phyloP scores from a whole-genome alignment of 2,888 invertebrate species.

The Suillia variegata region DNA sequence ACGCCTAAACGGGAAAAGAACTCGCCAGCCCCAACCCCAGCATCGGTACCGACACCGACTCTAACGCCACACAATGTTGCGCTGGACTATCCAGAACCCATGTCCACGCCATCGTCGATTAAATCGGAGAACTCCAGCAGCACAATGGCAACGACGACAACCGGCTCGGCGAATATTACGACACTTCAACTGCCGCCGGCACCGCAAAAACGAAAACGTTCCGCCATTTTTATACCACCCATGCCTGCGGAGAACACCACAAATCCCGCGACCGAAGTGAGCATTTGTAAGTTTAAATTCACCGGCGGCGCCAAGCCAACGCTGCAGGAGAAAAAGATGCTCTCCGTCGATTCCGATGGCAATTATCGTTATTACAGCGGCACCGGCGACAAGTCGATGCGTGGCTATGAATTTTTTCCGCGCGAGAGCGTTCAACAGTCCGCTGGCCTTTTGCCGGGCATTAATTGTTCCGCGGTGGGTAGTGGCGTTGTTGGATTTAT shows the following conservation, averaged over 20 bases:
- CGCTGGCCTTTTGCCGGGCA: conserved; percentile 63
- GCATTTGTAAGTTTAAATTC: conserved; percentile 92
- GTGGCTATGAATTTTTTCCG: conserved; percentile 78
- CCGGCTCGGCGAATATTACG: conserved; percentile 38
- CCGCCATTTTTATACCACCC: conserved; percentile 84
- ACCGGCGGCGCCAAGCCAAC: conserved; percentile 89
- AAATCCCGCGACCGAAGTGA: conserved; percentile 82
- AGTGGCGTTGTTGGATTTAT: too few species aligned
- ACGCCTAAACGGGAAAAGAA: conserved; percentile 39
- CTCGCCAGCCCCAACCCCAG: conserved; percentile 25
- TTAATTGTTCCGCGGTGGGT: conserved; percentile 65
- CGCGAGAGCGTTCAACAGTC: conserved; percentile 72
- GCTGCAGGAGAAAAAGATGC: conserved; percentile 88
- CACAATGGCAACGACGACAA: conserved; percentile 46
- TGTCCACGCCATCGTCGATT: conserved; percentile 60
- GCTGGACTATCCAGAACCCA: conserved; percentile 38
- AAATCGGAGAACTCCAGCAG: conserved; percentile 62
- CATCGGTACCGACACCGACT: conserved; percentile 50
- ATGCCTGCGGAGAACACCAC: conserved; percentile 76
- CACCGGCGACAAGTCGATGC: conserved; percentile 79
- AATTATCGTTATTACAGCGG: conserved; percentile 88
- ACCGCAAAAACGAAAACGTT: conserved; percentile 75
- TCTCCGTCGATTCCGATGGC: conserved; percentile 87
- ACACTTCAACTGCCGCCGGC: conserved; percentile 60
- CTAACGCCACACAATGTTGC: conserved; percentile 52